phyloP scores from a whole-genome alignment of 1,140 invertebrate species.

The Metopolophium dirhodum region DNA sequence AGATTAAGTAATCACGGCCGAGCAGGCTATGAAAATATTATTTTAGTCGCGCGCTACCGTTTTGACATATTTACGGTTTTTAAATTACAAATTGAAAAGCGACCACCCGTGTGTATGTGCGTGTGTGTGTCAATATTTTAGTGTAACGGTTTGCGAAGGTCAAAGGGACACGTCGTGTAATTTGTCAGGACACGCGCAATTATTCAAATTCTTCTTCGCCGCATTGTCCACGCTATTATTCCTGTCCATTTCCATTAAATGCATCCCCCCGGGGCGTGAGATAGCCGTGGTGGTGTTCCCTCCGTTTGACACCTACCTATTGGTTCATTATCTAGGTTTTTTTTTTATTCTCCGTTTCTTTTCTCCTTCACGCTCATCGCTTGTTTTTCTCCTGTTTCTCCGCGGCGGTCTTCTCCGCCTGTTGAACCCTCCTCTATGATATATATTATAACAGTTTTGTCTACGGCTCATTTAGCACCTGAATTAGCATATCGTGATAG shows the following conservation, averaged over 20 bases:
- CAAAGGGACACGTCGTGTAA: constrained; percentile 56
- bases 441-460: constrained; percentile 31
- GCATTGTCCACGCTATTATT: neutral
- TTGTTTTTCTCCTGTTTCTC: constrained; percentile 34
- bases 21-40: neutral
- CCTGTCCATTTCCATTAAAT: constrained; percentile 49
- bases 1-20: neutral
- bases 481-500: constrained; percentile 36
- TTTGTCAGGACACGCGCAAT: constrained; percentile 56
- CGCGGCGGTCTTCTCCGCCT: neutral
- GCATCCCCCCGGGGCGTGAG: constrained; percentile 45
- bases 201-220: constrained; percentile 48
- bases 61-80: constrained; percentile 55
- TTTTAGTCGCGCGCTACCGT: neutral
- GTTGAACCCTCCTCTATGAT: neutral
- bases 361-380: neutral
- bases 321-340: constrained; percentile 12
- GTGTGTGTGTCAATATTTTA: constrained; percentile 48
- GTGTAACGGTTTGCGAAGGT: constrained; percentile 48
- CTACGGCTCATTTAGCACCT: constrained; percentile 54
- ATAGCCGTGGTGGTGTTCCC: constrained; percentile 7
- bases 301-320: constrained; percentile 42
- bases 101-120: neutral
- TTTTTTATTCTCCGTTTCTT: neutral
- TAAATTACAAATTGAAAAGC: constrained; percentile 55